Evolutionary conservation across 2,797 vertebrate species (phyloP).

Genomic region (Natrix natrix): DNA sequence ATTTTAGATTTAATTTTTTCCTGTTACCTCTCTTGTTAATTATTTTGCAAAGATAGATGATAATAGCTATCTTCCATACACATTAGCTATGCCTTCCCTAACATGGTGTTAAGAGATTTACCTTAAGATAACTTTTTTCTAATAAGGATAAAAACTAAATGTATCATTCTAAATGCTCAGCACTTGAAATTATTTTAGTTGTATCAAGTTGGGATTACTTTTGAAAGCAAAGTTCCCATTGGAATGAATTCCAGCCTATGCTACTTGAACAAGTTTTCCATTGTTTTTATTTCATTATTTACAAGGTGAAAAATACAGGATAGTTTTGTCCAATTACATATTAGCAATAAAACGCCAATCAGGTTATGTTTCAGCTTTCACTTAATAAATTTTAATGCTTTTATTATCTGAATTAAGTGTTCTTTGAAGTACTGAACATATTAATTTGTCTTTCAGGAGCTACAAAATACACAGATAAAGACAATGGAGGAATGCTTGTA

Average conservation of each 20-base stretch:
- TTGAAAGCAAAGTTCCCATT: not conserved
- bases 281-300: not conserved
- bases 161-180: not conserved
- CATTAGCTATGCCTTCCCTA: not conserved
- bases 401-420: not conserved
- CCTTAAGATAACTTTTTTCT: not conserved
- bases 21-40: not conserved
- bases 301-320: not conserved
- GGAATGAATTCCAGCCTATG: not conserved
- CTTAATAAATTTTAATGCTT: not conserved
- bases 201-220: not conserved
- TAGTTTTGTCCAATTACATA: not conserved
- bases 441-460: slow-evolving; percentile 76
- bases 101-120: not conserved
- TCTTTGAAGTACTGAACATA: slow-evolving; percentile 45
- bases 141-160: not conserved
- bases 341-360: not conserved
- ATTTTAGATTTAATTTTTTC: not conserved
- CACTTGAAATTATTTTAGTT: not conserved
- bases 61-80: not conserved
- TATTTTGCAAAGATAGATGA: not conserved
- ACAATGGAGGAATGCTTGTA: slow-evolving; percentile 95
- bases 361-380: not conserved
- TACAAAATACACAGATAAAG: slow-evolving; percentile 91
- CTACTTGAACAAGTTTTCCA: not conserved